Evolutionary conservation across 1,140 invertebrate genomes (phyloP), one percentile per base, ranked within the genome.

Genomic region (Lanistes nyassanus): DNA sequence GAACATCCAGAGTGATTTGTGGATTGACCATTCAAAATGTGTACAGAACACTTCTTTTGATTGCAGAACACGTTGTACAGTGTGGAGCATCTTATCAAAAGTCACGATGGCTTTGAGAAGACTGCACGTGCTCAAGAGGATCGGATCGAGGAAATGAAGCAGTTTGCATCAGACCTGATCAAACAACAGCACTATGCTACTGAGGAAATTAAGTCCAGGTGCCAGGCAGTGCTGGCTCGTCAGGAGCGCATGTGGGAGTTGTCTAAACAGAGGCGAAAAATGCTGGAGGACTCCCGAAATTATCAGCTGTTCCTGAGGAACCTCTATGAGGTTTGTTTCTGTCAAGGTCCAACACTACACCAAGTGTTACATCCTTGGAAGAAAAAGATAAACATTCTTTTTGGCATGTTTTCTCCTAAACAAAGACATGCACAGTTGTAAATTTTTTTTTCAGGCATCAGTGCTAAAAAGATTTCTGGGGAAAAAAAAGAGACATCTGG

Each of bases 51-150:
- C 39, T 19, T 78, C 31, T 76, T 56, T 58, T 75, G 36, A 13
- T 84, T 83, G 47, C 80, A 88, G 87, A 83, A 99, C 88, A 98
- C 97, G 0, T 89, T 99, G 19, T 98, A 99, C 88, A 96, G 95
- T 13, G 98, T 99, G 0, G 98, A 99, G 89, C 96, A 96, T 9
- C 88, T 99, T 62, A 95, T 99, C 42, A 99, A 99, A 90, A 99
- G 99, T 86, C 98, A 99, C 88, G 97, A 99, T 87, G 97, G 99
- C 89, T 99, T 99, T 88, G 97, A 99, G 88, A 99, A 99, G 89
- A 97, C 96, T 7, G 90, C 99, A 1, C 95, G 95, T 23, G 97
- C 97, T 19, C 98, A 99, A 84, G 97, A 98, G 86, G 97, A 99
- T 85, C 98, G 98, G 90, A 98, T 99, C 79, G 97, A 87, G 26